These are phyloP conservation scores for Drosophila lacertosa DNA, from an alignment of 1,140 invertebrate genomes.

Conservation along the genomic window DNA sequence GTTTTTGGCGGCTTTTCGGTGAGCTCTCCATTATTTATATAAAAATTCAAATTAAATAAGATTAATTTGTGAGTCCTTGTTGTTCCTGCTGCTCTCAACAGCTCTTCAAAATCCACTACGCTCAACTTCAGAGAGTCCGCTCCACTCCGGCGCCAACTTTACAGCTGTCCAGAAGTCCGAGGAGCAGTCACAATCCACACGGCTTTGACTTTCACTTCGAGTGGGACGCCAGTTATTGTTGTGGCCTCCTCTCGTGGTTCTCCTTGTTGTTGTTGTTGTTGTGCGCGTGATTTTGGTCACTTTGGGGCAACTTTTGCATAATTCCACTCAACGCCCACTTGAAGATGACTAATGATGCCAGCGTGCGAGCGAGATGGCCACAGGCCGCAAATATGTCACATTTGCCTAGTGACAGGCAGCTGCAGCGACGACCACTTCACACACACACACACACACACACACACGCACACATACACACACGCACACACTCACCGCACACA, in stretches of 20 bases:
- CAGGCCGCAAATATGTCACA: conserved; percentile 71
- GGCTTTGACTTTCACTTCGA: conserved; percentile 29
- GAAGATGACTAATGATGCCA: conserved; percentile 77
- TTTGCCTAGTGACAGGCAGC: conserved; percentile 63
- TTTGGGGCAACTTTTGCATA: conserved; percentile 62
- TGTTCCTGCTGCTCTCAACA: background rate
- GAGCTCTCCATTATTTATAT: conserved; percentile 71
- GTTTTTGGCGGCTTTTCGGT: conserved; percentile 49
- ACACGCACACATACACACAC: background rate
- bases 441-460: conserved; percentile 10
- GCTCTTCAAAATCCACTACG: background rate
- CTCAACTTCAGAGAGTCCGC: background rate
- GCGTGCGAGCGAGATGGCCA: conserved; percentile 22
- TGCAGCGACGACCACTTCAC: conserved; percentile 56
- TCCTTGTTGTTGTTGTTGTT: conserved; percentile 25
- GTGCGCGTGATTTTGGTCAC: conserved; percentile 57
- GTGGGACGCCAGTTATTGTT: conserved; percentile 34
- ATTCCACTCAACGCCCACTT: conserved; percentile 80
- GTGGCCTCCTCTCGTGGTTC: background rate
- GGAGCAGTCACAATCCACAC: conserved; percentile 28
- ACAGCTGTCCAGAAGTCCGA: conserved; percentile 21
- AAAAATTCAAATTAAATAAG: conserved; percentile 81
- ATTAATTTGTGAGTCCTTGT: conserved; percentile 59
- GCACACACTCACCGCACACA: no score
- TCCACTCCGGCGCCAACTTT: conserved; percentile 13